phyloP scores from a whole-genome alignment of 2,888 invertebrate species.

The Sinodicranocentrus sp. region DNA sequence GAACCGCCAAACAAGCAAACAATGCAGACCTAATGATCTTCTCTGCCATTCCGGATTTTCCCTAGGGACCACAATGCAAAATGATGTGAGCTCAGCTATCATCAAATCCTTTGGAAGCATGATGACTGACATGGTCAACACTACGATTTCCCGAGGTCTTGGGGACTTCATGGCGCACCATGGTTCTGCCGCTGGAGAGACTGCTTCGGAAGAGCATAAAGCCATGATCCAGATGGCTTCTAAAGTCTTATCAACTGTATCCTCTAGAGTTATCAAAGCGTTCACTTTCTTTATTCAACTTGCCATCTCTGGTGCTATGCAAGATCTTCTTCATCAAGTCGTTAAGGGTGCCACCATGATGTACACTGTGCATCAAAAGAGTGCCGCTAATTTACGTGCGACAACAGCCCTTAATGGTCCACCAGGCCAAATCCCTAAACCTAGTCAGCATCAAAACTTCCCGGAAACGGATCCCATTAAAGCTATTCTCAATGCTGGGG shows the following conservation, averaged over 20 bases:
- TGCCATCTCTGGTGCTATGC: slow-evolving; percentile 66
- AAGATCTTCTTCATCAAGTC: slow-evolving; percentile 49
- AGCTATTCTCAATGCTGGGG: slow-evolving; percentile 57
- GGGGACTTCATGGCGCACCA: slow-evolving; percentile 51
- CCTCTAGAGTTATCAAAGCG: slow-evolving; percentile 60
- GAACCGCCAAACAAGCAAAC: neutral
- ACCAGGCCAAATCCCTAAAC: slow-evolving; percentile 53
- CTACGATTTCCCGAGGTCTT: slow-evolving; percentile 61
- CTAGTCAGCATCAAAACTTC: slow-evolving; percentile 47
- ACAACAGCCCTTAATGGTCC: slow-evolving; percentile 26
- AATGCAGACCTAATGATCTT: slow-evolving; percentile 56
- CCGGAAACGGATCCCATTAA: slow-evolving; percentile 52
- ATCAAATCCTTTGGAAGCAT: slow-evolving; percentile 62
- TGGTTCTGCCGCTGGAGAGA: slow-evolving; percentile 43
- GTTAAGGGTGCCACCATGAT: slow-evolving; percentile 52
- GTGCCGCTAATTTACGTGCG: slow-evolving; percentile 39
- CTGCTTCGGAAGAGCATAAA: slow-evolving; percentile 52
- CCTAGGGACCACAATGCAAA: slow-evolving; percentile 26
- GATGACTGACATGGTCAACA: slow-evolving; percentile 69
- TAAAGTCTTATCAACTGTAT: slow-evolving; percentile 47
- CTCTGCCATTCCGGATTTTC: slow-evolving; percentile 45
- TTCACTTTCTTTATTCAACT: slow-evolving; percentile 67
- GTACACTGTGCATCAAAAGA: slow-evolving; percentile 49
- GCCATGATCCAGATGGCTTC: slow-evolving; percentile 64
- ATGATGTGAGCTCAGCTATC: slow-evolving; percentile 58